phyloP scores from a whole-genome alignment of 2,888 invertebrate genomes.

The Anaspis maculata region DNA sequence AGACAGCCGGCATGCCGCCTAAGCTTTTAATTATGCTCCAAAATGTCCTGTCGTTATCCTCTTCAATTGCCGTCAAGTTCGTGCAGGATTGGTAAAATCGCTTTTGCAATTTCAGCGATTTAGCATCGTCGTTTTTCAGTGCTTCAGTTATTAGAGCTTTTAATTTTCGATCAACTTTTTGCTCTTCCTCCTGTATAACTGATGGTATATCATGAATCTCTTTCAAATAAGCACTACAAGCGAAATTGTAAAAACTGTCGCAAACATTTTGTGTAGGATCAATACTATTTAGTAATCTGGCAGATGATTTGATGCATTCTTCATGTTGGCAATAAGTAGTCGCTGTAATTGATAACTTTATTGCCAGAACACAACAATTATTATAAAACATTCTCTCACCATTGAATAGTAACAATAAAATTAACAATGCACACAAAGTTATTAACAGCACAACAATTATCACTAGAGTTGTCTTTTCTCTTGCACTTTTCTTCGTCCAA shows the following conservation, averaged over 20 bases:
- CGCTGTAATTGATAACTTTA: background rate
- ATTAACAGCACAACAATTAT: background rate
- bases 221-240: constrained; percentile 51
- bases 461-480: background rate
- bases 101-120: constrained; percentile 41
- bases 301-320: constrained; percentile 5
- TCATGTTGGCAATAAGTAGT: background rate
- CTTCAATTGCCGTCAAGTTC: constrained; percentile 7
- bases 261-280: constrained; percentile 2
- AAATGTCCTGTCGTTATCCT: constrained; percentile 5
- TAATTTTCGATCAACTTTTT: background rate
- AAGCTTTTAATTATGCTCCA: constrained; percentile 8
- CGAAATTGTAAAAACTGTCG: constrained; percentile 43
- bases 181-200: too few species aligned
- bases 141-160: constrained; percentile 36
- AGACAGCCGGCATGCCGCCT: constrained; percentile 31
- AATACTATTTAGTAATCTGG: constrained; percentile 1
- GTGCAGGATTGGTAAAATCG: constrained; percentile 41
- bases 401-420: background rate
- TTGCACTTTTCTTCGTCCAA: background rate
- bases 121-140: constrained; percentile 32
- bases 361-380: too few species aligned
- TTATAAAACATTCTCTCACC: background rate
- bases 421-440: background rate
- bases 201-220: background rate